These are phyloP conservation scores for Python bivittatus DNA, from an alignment of 2,113 vertebrate species.

Conservation along the genomic window DNA sequence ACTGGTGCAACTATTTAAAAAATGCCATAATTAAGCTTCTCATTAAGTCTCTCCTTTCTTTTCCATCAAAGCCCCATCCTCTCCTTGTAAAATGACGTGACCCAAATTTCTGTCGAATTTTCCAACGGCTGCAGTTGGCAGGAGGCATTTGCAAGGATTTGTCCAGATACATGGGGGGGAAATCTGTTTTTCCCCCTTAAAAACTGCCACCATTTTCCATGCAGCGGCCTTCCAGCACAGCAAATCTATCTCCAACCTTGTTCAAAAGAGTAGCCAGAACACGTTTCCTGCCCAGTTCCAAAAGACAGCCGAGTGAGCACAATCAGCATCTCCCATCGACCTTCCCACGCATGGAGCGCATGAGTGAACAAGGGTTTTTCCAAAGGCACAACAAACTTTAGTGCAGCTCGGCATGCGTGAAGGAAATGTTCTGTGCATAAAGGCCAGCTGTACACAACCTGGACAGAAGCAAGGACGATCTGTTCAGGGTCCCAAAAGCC, in stretches of 20 bases:
- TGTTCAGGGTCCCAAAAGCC: neutral
- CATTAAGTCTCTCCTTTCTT: conserved; percentile 54
- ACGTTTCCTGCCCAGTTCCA: neutral
- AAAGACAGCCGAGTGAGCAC: neutral
- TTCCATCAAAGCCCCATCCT: conserved; percentile 58
- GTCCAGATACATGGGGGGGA: fast-evolving
- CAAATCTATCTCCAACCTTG: neutral
- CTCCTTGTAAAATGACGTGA: conserved; percentile 30
- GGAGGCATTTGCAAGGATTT: neutral
- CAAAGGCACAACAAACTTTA: neutral
- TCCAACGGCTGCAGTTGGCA: neutral
- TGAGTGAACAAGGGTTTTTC: neutral
- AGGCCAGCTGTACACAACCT: neutral
- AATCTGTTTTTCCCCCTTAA: neutral
- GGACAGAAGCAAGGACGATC: neutral
- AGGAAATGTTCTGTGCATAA: neutral
- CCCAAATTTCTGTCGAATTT: conserved; percentile 35
- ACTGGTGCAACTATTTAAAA: conserved; percentile 64
- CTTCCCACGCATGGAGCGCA: neutral
- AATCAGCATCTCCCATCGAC: neutral
- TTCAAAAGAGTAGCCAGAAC: neutral
- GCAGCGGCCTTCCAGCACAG: neutral
- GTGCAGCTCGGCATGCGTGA: neutral
- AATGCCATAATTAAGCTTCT: conserved; percentile 69
- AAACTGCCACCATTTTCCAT: neutral